Conservation (phyloP, 2,888 invertebrate genomes). For the Acrobasis consociella region DNA sequence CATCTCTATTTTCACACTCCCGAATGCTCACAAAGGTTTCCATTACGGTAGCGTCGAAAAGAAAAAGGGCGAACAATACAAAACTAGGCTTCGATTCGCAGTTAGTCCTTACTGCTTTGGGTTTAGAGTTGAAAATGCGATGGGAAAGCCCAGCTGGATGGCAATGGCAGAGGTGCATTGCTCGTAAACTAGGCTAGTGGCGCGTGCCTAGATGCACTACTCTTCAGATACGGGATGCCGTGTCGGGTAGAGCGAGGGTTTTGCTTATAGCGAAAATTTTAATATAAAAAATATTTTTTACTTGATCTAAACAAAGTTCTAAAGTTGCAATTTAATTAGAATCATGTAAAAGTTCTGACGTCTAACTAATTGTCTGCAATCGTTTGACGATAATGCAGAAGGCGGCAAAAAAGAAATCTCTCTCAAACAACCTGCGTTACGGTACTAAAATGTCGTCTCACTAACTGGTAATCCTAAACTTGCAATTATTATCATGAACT, state of each 20-base stretch:
- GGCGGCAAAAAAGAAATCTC: too few relatives aligned
- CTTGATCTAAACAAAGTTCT: too few relatives aligned
- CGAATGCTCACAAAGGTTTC: constrained; percentile 19
- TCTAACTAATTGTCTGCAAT: too few relatives aligned
- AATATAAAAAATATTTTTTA: neutral
- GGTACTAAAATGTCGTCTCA: too few relatives aligned
- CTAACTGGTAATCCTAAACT: too few relatives aligned
- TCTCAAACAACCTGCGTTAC: too few relatives aligned
- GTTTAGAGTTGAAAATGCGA: constrained; percentile 7
- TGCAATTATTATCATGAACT: too few relatives aligned
- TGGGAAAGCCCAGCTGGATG: neutral
- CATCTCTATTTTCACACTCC: constrained; percentile 14
- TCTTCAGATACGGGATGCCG: constrained; percentile 4
- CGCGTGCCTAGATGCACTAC: constrained; percentile 21
- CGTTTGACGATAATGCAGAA: too few relatives aligned
- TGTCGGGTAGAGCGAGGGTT: neutral
- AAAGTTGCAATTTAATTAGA: too few relatives aligned
- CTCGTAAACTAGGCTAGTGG: constrained; percentile 27
- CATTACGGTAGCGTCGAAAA: constrained; percentile 17
- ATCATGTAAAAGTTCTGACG: too few relatives aligned
- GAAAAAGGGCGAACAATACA: constrained; percentile 19
- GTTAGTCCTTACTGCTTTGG: neutral
- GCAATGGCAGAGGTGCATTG: constrained; percentile 17
- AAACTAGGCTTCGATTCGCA: neutral
- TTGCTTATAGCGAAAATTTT: neutral